Base-by-base conservation (phyloP, 1,140 invertebrate genomes). In the Drosophila setifemur region DNA sequence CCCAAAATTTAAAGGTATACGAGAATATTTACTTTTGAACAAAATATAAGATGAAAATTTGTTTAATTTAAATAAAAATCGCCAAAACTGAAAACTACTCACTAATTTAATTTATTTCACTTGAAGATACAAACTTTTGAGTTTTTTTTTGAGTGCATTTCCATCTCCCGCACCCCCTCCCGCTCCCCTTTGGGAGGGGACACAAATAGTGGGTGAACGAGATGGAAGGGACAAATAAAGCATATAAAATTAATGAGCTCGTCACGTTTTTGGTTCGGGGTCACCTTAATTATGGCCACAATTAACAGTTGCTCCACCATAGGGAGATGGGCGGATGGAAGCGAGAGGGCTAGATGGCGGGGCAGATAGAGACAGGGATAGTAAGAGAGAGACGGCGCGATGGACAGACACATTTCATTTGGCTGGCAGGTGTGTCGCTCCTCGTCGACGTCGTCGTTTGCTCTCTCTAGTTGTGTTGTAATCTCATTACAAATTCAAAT, bases 401-500 rank as follows among this genome's bases (percentile, higher is more conserved):
- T n/a, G n/a, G 21, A 19, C 35, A 25, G 54, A 74, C 75, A 79
- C 75, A 79, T 79, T 79, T 79, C 70, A 79, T 79, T 79, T 70
- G 75, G 70, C 75, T 60, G 58, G 73, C 74, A 61, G 57, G 57
- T 61, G 73, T 54, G 29, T 42, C n/a, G n/a, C 25, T 52, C 8
- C 29, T 23, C 39, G 21, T 33, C 28, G 25, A 23, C 29, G n/a
- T 35, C 25, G 23, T 4, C 26, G 11, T 11, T 50, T 39, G 21
- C 3, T 26, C 12, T n/a, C 42, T 70, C 28, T 40, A n/a, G n/a
- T n/a, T n/a, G 28, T 53, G 68, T 57, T 77, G 73, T 83, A 82
- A 85, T 83, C 79, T 83, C 78, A 83, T 83, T 83, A 83, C 78
- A 83, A 78, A 83, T 83, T 83, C 78, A 83, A 83, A 83, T 83